phyloP scores from a whole-genome alignment of 2,113 vertebrate genomes.

The Salvelinus fontinalis region DNA sequence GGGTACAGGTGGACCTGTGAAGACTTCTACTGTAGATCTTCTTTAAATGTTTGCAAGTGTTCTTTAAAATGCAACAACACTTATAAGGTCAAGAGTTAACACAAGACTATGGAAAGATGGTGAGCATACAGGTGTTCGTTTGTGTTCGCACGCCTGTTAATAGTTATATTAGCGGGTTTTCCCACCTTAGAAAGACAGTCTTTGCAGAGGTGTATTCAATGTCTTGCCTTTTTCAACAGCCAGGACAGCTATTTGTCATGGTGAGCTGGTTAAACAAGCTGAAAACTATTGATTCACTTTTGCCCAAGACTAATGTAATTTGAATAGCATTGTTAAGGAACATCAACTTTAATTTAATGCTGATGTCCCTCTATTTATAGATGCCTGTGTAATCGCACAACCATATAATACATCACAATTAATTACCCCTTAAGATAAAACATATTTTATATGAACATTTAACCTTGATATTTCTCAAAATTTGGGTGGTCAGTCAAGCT shows the following conservation, averaged over 20 bases:
- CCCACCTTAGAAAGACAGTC: conserved; percentile 2
- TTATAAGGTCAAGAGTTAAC: neutral
- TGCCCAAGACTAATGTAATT: conserved; percentile 43
- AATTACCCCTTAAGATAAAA: conserved; percentile 11
- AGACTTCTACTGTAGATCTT: too few relatives aligned
- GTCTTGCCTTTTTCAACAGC: conserved; percentile 14
- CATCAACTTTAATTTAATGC: conserved; percentile 34
- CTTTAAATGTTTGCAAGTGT: too few relatives aligned
- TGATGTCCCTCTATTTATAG: conserved; percentile 40
- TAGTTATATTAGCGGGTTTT: neutral
- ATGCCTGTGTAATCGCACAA: conserved; percentile 6
- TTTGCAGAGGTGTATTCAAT: conserved; percentile 14
- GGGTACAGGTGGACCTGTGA: neutral
- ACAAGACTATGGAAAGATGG: neutral
- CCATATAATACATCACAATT: conserved; percentile 24
- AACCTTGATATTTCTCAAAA: neutral
- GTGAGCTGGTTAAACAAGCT: conserved; percentile 42
- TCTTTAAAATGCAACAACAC: neutral
- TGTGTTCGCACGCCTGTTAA: neutral
- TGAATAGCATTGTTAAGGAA: conserved; percentile 46
- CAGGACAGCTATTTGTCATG: conserved; percentile 33
- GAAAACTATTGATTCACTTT: conserved; percentile 52
- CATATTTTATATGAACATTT: neutral
- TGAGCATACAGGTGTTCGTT: neutral
- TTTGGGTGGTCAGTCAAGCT: neutral